Base-by-base conservation (phyloP, 1,140 invertebrate species). In the Cyclargus thomasi region DNA sequence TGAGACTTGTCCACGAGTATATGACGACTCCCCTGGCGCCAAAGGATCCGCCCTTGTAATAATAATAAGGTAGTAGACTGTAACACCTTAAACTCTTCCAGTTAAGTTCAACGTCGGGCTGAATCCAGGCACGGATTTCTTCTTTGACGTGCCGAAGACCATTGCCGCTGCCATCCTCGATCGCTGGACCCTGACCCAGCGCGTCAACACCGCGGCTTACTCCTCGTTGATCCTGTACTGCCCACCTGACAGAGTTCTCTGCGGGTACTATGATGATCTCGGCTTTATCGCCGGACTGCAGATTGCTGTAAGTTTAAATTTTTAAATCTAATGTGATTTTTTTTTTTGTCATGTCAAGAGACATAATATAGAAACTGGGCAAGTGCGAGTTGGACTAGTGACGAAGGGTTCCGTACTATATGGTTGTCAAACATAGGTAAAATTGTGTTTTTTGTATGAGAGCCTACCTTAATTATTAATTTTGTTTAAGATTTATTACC, bases 241-340 rank as follows among this genome's bases (percentile, higher is more conserved):
- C 62, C 65, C 71, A 3, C 1, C 47, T 1, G 71, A 77, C 18
- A 67, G 68, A n/a, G 69, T 71, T 6, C 17, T 82, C 17, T 85
- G 85, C 63, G 72, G 67, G 0, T 67, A 82, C 11, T 81, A 70
- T 47, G 81, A 83, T 53, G 68, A 72, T 18, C 77, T 70, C 10
- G 79, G 72, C 5, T 70, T 67, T 16, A 67, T 83, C 0, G 77
- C 80, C 62, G 85, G 82, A 1, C 20, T 79, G n/a, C 81, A 82
- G 69, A 67, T 81, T 68, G 77, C 75, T 65, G 80, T 85, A 68
- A 74, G 81, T 83, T 53, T 10, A 0, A 14, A 2, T 53, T n/a
- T 53, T 11, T 2, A 53, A 23, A 53, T 53, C n/a, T 53, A 53
- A 53, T 1, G n/a, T 16, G n/a, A 16, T 16, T 55, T n/a, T 55